These are phyloP conservation scores for Oncopodura yosiiana DNA, from an alignment of 1,140 invertebrate species.

Conservation along the genomic window DNA sequence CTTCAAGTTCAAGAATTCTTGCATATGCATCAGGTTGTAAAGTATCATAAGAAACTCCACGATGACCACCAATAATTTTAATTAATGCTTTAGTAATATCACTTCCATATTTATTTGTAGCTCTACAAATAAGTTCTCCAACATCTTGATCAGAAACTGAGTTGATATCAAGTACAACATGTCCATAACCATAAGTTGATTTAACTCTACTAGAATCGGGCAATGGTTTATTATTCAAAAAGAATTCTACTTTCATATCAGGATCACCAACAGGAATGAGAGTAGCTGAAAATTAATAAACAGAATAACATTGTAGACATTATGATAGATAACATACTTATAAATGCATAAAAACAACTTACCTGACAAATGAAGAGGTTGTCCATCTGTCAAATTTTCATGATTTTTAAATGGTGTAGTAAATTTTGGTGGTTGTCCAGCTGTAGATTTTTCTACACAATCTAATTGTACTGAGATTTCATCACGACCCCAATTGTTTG, in stretches of 20 bases:
- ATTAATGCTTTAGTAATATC: slow-evolving; percentile 75
- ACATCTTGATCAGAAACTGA: slow-evolving; percentile 87
- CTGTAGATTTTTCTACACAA: slow-evolving; percentile 65
- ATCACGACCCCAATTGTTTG: slow-evolving; percentile 76
- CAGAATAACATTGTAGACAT: too few species aligned
- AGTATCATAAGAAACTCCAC: slow-evolving; percentile 83
- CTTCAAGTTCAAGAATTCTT: slow-evolving; percentile 77
- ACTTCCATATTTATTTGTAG: slow-evolving; percentile 80
- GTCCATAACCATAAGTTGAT: slow-evolving; percentile 90
- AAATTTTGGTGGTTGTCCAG: slow-evolving; percentile 76
- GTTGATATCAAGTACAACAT: slow-evolving; percentile 88
- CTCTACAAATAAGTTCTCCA: slow-evolving; percentile 83
- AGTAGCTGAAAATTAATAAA: too few species aligned
- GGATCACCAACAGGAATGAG: slow-evolving; percentile 87
- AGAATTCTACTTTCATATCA: slow-evolving; percentile 96
- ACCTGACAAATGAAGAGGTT: too few species aligned
- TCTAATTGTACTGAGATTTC: slow-evolving; percentile 74
- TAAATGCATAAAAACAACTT: slow-evolving; percentile 1
- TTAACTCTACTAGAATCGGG: slow-evolving; percentile 84
- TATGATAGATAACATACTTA: too few species aligned
- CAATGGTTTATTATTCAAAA: slow-evolving; percentile 87
- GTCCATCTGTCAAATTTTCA: too few species aligned
- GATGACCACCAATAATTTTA: slow-evolving; percentile 62
- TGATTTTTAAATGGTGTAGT: slow-evolving; percentile 59
- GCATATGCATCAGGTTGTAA: slow-evolving; percentile 88